phyloP scores from a whole-genome alignment of 1,140 invertebrate genomes.

The Zaprionus africanus region DNA sequence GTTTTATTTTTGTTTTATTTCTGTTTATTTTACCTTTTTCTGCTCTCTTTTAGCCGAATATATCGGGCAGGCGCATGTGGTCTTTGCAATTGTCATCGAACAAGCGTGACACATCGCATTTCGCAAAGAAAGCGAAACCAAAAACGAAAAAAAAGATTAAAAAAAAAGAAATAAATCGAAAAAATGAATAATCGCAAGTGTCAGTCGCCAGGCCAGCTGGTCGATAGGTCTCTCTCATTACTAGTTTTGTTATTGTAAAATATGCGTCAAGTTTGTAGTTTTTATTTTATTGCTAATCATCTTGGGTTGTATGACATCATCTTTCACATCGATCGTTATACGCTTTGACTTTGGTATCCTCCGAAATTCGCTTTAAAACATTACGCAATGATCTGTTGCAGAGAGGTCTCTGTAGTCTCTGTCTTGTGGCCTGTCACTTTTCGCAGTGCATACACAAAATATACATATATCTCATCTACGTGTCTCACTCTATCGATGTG shows the following conservation, averaged over 20 bases:
- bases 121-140: conserved; percentile 70
- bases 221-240: conserved; percentile 23
- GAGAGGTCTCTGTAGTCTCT: background rate
- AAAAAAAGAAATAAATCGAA: conserved; percentile 16
- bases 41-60: background rate
- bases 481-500: background rate
- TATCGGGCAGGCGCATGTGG: background rate
- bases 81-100: conserved; percentile 67
- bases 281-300: conserved; percentile 61
- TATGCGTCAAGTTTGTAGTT: conserved; percentile 30
- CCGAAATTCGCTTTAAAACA: conserved; percentile 47
- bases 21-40: background rate
- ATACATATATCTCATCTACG: conserved; percentile 27
- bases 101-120: conserved; percentile 61
- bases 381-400: conserved; percentile 66
- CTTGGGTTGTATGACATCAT: conserved; percentile 34
- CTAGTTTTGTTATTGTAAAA: background rate
- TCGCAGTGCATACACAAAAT: conserved; percentile 10
- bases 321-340: background rate
- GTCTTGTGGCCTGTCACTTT: conserved; percentile 18
- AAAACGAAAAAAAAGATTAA: background rate
- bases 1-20: conserved; percentile 48
- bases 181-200: conserved; percentile 57
- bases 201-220: conserved; percentile 7
- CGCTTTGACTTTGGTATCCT: conserved; percentile 59